These are phyloP conservation scores for Chrysochloris asiatica DNA, from an alignment of 2,113 vertebrate species.

Conservation along the genomic window DNA sequence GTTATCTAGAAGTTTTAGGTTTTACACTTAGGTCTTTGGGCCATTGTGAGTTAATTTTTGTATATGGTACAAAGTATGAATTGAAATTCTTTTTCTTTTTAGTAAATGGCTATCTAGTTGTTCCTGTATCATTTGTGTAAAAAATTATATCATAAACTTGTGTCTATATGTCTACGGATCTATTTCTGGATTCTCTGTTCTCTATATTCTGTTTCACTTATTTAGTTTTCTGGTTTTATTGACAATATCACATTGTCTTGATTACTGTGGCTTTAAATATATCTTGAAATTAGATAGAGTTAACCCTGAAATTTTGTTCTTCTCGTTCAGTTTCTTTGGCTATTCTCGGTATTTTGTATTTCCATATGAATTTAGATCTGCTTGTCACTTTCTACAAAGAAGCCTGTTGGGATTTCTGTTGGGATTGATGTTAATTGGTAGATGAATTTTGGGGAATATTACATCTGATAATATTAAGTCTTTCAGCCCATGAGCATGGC, in stretches of 20 bases:
- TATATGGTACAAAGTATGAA: not conserved
- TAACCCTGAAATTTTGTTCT: not conserved
- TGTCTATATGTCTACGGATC: not conserved
- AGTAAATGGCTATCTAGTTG: slow-evolving; percentile 22
- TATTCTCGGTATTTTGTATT: not conserved
- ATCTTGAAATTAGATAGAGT: not conserved
- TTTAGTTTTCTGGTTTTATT: not conserved
- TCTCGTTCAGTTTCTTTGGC: not conserved
- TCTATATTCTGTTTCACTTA: not conserved
- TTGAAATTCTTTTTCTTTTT: not conserved
- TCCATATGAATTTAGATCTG: slow-evolving; percentile 11
- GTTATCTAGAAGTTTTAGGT: not conserved
- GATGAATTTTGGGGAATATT: slow-evolving; percentile 32
- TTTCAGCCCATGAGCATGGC: not conserved
- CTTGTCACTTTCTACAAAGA: slow-evolving; percentile 10
- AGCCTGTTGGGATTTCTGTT: not conserved
- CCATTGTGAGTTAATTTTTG: slow-evolving; percentile 14
- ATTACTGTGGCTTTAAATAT: not conserved
- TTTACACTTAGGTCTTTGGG: slow-evolving; percentile 8
- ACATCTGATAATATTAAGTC: not conserved
- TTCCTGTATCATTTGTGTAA: slow-evolving; percentile 5
- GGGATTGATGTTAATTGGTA: slow-evolving; percentile 1
- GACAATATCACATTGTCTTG: not conserved
- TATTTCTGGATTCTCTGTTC: slow-evolving; percentile 45
- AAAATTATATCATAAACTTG: slow-evolving; percentile 24